Conservation (phyloP, 2,113 vertebrate genomes). For the Panthera tigris region DNA sequence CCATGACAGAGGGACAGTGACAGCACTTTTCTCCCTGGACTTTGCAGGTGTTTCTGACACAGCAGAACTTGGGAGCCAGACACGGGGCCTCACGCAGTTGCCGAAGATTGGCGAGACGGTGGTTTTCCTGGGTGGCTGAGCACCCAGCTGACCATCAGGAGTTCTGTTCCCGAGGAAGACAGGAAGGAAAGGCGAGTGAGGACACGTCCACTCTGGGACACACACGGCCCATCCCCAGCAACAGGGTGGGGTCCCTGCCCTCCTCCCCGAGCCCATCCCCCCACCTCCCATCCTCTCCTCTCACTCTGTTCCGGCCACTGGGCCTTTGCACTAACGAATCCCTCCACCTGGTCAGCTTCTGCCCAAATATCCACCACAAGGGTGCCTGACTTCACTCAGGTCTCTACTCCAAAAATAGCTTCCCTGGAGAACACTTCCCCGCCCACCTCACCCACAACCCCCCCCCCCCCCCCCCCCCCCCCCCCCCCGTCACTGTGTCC, state of each 20-base stretch:
- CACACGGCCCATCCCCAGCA: no score
- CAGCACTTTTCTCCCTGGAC: background rate
- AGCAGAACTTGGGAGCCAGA: background rate
- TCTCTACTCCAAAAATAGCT: background rate
- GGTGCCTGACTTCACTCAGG: no score
- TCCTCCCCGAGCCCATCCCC: background rate
- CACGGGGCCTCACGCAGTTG: accelerated
- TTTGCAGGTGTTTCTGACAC: background rate
- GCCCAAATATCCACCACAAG: no score
- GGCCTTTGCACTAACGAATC: no score
- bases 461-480: no score
- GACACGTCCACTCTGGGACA: background rate
- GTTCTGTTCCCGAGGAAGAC: background rate
- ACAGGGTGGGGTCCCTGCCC: background rate
- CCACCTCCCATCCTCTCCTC: background rate
- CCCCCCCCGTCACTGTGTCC: background rate
- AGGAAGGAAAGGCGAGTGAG: accelerated
- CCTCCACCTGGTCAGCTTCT: background rate
- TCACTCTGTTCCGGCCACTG: background rate
- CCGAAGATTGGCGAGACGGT: no score
- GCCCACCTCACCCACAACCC: no score
- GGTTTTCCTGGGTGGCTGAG: accelerated
- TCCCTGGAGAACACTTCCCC: background rate
- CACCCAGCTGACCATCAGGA: background rate
- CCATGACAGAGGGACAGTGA: background rate